Evolutionary conservation across 2,113 vertebrate species (phyloP), one percentile per base, ranked within the genome.

Genomic region (Excalfactoria chinensis): DNA sequence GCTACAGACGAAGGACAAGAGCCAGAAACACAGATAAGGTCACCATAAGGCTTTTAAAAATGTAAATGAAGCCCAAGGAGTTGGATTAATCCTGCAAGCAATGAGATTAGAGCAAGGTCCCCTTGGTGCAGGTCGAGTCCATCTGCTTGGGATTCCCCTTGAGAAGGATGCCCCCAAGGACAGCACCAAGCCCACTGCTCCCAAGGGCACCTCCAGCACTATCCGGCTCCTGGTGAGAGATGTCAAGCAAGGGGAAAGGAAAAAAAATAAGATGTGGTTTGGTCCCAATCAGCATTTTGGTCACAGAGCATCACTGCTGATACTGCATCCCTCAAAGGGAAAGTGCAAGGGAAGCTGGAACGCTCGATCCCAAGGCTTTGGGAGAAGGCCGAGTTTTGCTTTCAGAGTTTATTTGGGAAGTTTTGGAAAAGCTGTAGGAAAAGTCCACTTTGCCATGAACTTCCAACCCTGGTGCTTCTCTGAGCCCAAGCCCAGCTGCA

Each of bases 101-200:
- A 93, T 85, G 67, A 79, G 88, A 93, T 95, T 93, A 95, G n/a
- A 70, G 10, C 87, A 82, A 92, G 80, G 78, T 93, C 91, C 56
- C 94, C 87, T 95, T 95, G 91, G 73, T 2, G 1, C 25, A 30
- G 58, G 73, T 68, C 10, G 1, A 41, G 48, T 13, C 59, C 35
- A 40, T 26, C 91, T 95, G 89, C 82, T 93, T 89, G 87, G 79
- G 78, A 91, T 95, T 95, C 87, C 95, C 81, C 83, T 79, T 22
- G 58, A 53, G 44, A 84, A 56, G 71, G 49, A 71, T 40, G 44
- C 75, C 30, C 25, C 53, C 1, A 4, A 89, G 63, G 74, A 85
- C n/a, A 49, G 32, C 51, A 3, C n/a, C 1, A 17, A 55, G 22
- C 19, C 56, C 35, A 46, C 49, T 58, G 46, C 73, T 83, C 64